Conservation (phyloP, 2,113 vertebrate genomes). For the Eubucco bourcierii region DNA sequence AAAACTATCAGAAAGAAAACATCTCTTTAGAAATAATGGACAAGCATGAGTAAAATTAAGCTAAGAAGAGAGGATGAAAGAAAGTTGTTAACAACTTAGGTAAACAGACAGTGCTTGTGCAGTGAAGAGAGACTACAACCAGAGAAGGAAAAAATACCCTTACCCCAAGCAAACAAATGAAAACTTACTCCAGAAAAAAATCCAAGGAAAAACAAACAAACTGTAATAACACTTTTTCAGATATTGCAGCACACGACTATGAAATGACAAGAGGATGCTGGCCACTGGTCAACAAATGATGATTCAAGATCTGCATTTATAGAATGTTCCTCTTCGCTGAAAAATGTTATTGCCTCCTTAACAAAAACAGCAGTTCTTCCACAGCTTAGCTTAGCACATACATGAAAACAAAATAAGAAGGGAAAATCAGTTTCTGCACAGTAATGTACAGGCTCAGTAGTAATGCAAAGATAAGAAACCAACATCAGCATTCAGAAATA, state of each 20-base stretch:
- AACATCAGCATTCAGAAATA: neutral
- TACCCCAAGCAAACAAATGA: neutral
- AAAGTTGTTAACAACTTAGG: neutral
- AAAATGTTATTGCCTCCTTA: neutral
- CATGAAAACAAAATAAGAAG: neutral
- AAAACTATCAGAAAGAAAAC: neutral
- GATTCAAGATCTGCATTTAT: neutral
- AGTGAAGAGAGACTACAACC: neutral
- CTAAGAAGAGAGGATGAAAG: neutral
- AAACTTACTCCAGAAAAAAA: neutral
- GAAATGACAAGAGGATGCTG: neutral
- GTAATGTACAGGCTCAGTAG: neutral
- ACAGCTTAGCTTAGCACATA: neutral
- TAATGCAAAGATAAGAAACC: neutral
- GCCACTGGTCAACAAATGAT: neutral
- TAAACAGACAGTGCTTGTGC: neutral
- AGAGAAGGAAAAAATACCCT: accelerated
- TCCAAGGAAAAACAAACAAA: neutral
- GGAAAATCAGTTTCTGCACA: neutral
- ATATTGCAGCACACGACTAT: neutral
- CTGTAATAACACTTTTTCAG: neutral
- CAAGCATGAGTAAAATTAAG: neutral
- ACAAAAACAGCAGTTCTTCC: neutral
- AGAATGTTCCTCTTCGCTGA: neutral
- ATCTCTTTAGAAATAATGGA: neutral